These are phyloP conservation scores for Chrysina gloriosa DNA, from an alignment of 2,888 invertebrate species.

Conservation along the genomic window DNA sequence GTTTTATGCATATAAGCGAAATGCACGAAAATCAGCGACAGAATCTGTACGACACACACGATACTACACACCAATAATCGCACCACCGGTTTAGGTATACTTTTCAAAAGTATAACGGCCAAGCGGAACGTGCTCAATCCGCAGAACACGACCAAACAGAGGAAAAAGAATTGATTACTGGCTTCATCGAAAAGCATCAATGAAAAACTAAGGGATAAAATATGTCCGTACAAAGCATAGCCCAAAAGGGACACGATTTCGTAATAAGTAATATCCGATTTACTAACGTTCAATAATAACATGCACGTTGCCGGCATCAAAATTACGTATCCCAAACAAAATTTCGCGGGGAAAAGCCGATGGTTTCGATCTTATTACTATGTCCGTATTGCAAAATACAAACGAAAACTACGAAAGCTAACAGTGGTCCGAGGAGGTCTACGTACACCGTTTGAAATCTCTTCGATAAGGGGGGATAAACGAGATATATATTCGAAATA, in stretches of 20 bases:
- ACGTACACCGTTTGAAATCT: slow-evolving; percentile 60
- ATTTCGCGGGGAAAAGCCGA: slow-evolving; percentile 58
- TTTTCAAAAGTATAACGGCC: slow-evolving; percentile 63
- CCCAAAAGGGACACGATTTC: slow-evolving; percentile 65
- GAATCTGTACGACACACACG: slow-evolving; percentile 64
- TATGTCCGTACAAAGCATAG: slow-evolving; percentile 66
- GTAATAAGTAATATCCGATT: slow-evolving; percentile 58
- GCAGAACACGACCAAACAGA: slow-evolving; percentile 64
- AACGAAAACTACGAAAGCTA: slow-evolving; percentile 61
- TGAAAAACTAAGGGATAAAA: slow-evolving; percentile 63
- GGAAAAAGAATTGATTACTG: slow-evolving; percentile 65
- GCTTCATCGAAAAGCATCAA: slow-evolving; percentile 63
- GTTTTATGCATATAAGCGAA: slow-evolving; percentile 67
- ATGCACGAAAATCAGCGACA: slow-evolving; percentile 67
- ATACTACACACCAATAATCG: slow-evolving; percentile 66
- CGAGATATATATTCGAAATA: slow-evolving; percentile 61
- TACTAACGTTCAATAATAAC: slow-evolving; percentile 58
- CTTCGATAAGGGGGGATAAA: slow-evolving; percentile 63
- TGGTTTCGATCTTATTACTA: slow-evolving; percentile 56
- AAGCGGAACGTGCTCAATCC: slow-evolving; percentile 66
- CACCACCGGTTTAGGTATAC: slow-evolving; percentile 65
- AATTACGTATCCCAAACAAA: slow-evolving; percentile 58
- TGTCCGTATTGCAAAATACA: slow-evolving; percentile 62
- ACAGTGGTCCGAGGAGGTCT: slow-evolving; percentile 65
- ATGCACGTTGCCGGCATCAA: slow-evolving; percentile 61